These are phyloP conservation scores for Amblyornis subalaris DNA, from an alignment of 2,113 vertebrate genomes.

Conservation along the genomic window DNA sequence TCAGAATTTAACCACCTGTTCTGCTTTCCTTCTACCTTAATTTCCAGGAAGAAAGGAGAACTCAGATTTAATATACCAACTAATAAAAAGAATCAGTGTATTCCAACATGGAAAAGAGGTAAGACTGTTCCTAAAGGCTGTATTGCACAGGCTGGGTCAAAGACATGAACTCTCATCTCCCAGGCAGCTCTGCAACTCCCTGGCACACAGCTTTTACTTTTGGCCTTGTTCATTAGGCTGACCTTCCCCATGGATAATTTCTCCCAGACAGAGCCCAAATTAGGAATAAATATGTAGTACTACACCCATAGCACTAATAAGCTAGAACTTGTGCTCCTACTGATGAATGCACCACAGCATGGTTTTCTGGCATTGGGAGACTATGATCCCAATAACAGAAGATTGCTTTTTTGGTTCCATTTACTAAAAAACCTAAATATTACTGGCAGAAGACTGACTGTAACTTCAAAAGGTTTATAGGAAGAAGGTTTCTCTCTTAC, in stretches of 20 bases:
- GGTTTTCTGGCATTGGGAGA: neutral
- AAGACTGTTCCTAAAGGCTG: neutral
- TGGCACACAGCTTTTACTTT: slow-evolving; percentile 39
- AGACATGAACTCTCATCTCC: neutral
- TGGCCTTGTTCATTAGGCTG: slow-evolving; percentile 47
- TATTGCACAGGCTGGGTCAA: neutral
- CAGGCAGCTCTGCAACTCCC: neutral
- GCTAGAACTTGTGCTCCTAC: neutral
- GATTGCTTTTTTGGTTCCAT: neutral
- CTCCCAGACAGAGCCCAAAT: slow-evolving; percentile 53
- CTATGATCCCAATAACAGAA: neutral
- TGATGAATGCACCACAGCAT: neutral
- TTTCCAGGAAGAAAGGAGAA: neutral
- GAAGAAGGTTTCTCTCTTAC: neutral
- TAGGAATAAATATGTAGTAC: slow-evolving; percentile 60
- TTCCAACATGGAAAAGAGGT: neutral
- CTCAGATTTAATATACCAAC: neutral
- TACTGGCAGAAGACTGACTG: neutral
- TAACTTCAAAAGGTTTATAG: neutral
- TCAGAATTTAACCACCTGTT: neutral
- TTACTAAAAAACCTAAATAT: neutral
- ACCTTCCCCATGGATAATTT: slow-evolving; percentile 44
- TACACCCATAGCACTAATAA: slow-evolving; percentile 2
- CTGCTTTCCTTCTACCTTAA: neutral
- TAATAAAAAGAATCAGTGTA: neutral